Base-by-base conservation (phyloP, 2,113 vertebrate genomes). In the Labrus mixtus region DNA sequence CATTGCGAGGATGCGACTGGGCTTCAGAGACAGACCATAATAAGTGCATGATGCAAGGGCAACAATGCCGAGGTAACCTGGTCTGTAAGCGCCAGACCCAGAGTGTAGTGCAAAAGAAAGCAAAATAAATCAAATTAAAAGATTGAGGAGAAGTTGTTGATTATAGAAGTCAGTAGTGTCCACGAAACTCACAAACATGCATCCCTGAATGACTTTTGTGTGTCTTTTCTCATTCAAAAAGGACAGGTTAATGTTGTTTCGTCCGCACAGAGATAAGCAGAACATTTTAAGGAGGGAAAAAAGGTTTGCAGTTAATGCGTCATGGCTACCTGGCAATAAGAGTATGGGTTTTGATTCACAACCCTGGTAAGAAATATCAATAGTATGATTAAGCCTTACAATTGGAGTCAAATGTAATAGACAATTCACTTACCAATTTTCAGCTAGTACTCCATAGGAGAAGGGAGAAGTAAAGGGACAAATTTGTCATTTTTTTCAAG, bases 101-200 rank as follows among this genome's bases (percentile, higher is more conserved):
- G 92, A 93, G 88, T 91, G 92, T 93, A 94, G 94, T 95, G 93
- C 93, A 95, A 95, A 94, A 91, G 86, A 94, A 95, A 95, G 91
- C 89, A 91, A 93, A 93, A 80, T 43, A 84, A 91, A 88, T 68
- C 57, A 78, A 90, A 91, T 19, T n/a, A 79, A 83, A 73, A 92
- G 85, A 75, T 60, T 84, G 71, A 87, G 78, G 84, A 88, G 90
- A 85, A 85, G 72, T 85, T 64, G 82, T 88, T 25, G 48, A 90
- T 87, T 77, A 65, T 72, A 91, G 86, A 90, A 94, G 87, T 92
- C 87, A 92, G 88, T 88, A 91, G 87, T 91, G 81, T 92, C 81
- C 90, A 92, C 82, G 68, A 93, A 91, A 91, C 90, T 90, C 86
- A 94, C 92, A 91, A 91, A 93, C 90, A 93, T 92, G 91, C 92